Evolutionary conservation across 2,888 invertebrate species (phyloP).

Genomic region (Euspilapteryx auroguttella): DNA sequence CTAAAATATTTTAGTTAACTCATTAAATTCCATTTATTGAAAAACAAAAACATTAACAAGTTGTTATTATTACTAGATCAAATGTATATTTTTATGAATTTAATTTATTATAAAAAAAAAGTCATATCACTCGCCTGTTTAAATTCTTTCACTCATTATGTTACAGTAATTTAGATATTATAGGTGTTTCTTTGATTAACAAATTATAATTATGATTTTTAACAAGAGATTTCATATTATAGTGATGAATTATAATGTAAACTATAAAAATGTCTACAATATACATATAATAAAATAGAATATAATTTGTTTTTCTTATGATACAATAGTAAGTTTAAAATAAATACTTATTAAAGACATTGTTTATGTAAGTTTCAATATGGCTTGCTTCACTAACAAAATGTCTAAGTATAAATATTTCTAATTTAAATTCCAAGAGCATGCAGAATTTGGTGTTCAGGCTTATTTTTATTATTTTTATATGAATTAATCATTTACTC

Average conservation of each 20-base stretch:
- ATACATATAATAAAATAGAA: conserved; percentile 51
- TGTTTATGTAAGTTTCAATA: too few relatives aligned
- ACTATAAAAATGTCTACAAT: conserved; percentile 58
- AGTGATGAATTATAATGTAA: conserved; percentile 49
- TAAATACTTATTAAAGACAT: too few relatives aligned
- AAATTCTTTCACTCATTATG: conserved; percentile 29
- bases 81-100: conserved; percentile 23
- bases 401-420: too few relatives aligned
- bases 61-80: conserved; percentile 18
- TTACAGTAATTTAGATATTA: conserved; percentile 21
- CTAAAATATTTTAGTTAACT: too few relatives aligned
- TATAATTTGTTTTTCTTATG: too few relatives aligned
- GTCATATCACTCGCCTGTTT: conserved; percentile 67
- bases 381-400: too few relatives aligned
- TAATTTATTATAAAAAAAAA: conserved; percentile 19
- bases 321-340: too few relatives aligned
- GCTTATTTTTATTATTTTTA: too few relatives aligned
- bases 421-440: too few relatives aligned
- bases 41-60: conserved; percentile 5
- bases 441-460: too few relatives aligned
- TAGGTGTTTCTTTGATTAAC: conserved; percentile 17
- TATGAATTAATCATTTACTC: too few relatives aligned
- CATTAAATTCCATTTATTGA: too few relatives aligned
- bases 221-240: conserved; percentile 34
- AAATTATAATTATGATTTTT: conserved; percentile 26